phyloP scores from a whole-genome alignment of 2,797 vertebrate genomes.

The Perodicticus potto region DNA sequence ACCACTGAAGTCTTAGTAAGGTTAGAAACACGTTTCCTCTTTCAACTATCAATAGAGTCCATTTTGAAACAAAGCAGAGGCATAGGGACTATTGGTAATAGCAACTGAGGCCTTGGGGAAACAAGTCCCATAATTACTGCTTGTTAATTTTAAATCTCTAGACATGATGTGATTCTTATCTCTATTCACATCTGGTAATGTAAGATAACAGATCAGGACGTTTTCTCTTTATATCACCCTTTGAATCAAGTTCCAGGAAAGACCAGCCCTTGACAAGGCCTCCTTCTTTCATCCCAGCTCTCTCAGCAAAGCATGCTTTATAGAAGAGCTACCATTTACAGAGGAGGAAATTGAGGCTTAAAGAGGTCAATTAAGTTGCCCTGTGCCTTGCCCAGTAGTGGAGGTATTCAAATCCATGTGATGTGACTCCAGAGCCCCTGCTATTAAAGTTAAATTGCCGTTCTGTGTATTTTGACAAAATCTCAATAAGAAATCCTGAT shows the following conservation, averaged over 20 bases:
- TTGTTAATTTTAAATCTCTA: slow-evolving; percentile 45
- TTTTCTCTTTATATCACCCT: neutral
- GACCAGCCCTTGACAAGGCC: neutral
- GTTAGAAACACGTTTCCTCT: neutral
- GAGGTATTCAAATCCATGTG: neutral
- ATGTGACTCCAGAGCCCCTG: slow-evolving; percentile 22
- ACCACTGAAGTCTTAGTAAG: neutral
- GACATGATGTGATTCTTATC: neutral
- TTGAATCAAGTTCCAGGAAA: slow-evolving; percentile 12
- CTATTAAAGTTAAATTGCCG: slow-evolving; percentile 31
- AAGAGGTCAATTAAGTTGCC: neutral
- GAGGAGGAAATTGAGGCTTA: neutral
- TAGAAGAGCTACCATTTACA: neutral
- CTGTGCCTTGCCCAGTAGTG: neutral
- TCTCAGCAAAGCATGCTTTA: slow-evolving; percentile 34
- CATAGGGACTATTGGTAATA: neutral
- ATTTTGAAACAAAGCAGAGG: slow-evolving; percentile 32
- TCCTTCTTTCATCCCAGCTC: neutral
- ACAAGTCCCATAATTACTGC: neutral
- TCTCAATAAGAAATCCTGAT: neutral
- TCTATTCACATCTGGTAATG: neutral
- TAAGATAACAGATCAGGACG: neutral
- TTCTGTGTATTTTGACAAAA: slow-evolving; percentile 44
- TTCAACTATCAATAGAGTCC: neutral
- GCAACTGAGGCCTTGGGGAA: neutral